Percentiles rank a stretch among this genome's conserved stretches.
These are phyloP conservation scores for Bungarus multicinctus DNA, from an alignment of 2,113 vertebrate species.

Conservation along the genomic window DNA sequence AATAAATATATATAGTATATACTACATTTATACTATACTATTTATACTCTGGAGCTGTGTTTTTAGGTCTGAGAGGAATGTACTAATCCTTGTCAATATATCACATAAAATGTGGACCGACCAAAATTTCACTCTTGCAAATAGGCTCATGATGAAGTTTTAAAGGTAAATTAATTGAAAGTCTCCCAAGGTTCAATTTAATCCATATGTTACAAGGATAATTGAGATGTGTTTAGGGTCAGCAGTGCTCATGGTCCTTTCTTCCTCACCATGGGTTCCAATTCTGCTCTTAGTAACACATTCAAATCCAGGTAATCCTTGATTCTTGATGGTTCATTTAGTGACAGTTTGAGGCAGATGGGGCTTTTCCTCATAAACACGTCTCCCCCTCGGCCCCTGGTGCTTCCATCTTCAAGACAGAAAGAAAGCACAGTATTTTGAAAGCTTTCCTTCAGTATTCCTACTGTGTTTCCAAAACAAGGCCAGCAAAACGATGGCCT, in stretches of 20 bases:
- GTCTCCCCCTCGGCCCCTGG: too few relatives aligned
- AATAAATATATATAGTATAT: too few relatives aligned
- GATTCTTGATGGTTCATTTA: too few relatives aligned
- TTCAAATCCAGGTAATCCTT: conserved; percentile 32
- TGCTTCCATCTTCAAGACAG: not conserved
- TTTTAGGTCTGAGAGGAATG: too few relatives aligned
- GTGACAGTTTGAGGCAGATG: too few relatives aligned
- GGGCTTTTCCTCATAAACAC: not conserved
- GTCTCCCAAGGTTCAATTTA: not conserved
- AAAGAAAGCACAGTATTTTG: not conserved
- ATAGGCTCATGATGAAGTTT: too few relatives aligned
- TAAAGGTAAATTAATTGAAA: not conserved
- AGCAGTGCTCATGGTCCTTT: not conserved
- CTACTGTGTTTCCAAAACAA: not conserved
- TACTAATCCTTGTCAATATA: too few relatives aligned
- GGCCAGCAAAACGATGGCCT: not conserved
- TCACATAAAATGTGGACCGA: too few relatives aligned
- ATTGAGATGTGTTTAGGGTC: conserved; percentile 2
- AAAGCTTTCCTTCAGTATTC: not conserved
- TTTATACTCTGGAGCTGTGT: too few relatives aligned
- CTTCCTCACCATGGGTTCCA: conserved; percentile 11
- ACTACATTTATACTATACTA: too few relatives aligned
- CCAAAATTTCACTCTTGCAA: too few relatives aligned
- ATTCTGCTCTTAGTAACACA: conserved; percentile 22
- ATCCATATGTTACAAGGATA: not conserved